These are phyloP conservation scores for Otus scops DNA, from an alignment of 2,797 vertebrate species.

Conservation along the genomic window DNA sequence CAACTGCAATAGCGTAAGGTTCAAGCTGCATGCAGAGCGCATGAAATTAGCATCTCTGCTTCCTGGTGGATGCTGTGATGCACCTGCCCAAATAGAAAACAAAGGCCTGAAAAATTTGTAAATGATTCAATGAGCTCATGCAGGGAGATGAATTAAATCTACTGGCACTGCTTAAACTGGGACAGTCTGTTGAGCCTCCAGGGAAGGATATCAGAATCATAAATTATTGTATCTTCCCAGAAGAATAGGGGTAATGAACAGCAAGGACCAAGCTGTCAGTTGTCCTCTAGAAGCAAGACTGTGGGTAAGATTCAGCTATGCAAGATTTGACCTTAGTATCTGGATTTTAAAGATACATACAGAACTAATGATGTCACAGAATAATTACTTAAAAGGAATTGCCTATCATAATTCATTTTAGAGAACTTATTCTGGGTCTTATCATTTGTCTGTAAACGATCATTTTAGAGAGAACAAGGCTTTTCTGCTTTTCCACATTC, in stretches of 20 bases:
- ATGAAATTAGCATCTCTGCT: conserved; percentile 44
- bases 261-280: neutral
- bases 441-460: neutral
- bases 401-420: neutral
- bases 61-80: conserved; percentile 55
- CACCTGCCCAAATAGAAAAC: conserved; percentile 42
- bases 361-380: neutral
- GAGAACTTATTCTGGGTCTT: neutral
- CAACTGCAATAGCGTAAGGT: conserved; percentile 40
- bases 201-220: conserved; percentile 9
- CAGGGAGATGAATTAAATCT: conserved; percentile 45
- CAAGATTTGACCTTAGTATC: neutral
- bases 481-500: neutral
- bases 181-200: conserved; percentile 34
- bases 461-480: neutral
- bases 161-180: neutral
- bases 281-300: neutral
- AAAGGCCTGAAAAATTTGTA: conserved; percentile 38
- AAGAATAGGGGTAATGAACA: neutral
- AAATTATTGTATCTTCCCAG: neutral
- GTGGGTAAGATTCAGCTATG: neutral
- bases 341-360: neutral
- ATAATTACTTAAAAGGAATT: neutral
- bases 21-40: conserved; percentile 16
- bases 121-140: conserved; percentile 21